These are phyloP conservation scores for Tenebrio molitor DNA, from an alignment of 1,140 invertebrate genomes.

Conservation along the genomic window DNA sequence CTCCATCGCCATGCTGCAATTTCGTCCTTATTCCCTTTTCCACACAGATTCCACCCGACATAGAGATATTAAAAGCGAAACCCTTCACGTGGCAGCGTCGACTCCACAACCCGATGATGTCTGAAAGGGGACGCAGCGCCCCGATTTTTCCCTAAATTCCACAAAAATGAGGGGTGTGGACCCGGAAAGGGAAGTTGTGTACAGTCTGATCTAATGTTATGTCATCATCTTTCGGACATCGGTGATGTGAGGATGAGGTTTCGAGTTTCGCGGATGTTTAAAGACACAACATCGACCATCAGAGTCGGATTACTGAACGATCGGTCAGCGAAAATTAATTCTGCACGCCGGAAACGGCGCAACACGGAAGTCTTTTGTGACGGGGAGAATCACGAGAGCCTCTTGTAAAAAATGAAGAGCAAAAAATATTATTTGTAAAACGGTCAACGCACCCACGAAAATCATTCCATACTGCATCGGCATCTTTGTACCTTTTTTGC, in stretches of 20 bases:
- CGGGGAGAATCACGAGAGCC: too few species aligned
- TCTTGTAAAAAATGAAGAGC: background rate
- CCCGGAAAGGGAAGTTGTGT: slow-evolving; percentile 52
- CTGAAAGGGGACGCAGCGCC: slow-evolving; percentile 40
- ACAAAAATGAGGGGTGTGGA: slow-evolving; percentile 52
- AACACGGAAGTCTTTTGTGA: slow-evolving; percentile 2
- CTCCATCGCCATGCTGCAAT: slow-evolving; percentile 6
- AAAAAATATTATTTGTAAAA: slow-evolving; percentile 5
- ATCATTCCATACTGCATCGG: slow-evolving; percentile 10
- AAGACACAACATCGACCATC: background rate
- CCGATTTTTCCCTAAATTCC: slow-evolving; percentile 52
- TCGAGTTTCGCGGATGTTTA: slow-evolving; percentile 28
- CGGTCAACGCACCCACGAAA: slow-evolving; percentile 10
- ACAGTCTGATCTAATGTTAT: slow-evolving; percentile 54
- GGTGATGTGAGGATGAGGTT: slow-evolving; percentile 21
- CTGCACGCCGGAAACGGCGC: background rate
- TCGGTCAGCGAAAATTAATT: slow-evolving; percentile 29
- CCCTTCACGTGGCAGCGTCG: slow-evolving; percentile 16
- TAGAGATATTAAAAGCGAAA: slow-evolving; percentile 37
- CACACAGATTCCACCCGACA: background rate
- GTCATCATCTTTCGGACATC: slow-evolving; percentile 42
- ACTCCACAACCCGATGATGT: slow-evolving; percentile 35
- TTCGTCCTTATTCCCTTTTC: slow-evolving; percentile 4
- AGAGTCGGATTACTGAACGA: slow-evolving; percentile 4
- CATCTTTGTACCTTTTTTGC: slow-evolving; percentile 37